phyloP scores from a whole-genome alignment of 2,888 invertebrate genomes.

The Campaea margaritaria region DNA sequence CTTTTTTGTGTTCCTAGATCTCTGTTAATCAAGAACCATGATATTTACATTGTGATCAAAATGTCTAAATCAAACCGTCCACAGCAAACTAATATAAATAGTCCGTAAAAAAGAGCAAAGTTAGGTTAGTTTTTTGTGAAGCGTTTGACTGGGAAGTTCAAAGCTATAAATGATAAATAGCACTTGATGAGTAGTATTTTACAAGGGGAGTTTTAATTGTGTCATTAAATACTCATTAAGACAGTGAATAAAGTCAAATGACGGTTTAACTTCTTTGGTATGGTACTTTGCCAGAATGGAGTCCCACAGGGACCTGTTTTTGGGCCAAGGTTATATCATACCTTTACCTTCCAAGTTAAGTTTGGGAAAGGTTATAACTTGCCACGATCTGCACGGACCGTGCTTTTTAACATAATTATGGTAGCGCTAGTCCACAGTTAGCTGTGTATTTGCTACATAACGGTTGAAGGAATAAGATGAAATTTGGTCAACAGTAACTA shows the following conservation, averaged over 20 bases:
- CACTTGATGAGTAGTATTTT: constrained; percentile 15
- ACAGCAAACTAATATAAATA: no score
- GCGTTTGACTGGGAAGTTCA: constrained; percentile 8
- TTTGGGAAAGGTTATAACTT: background rate
- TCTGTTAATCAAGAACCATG: no score
- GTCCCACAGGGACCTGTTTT: constrained; percentile 12
- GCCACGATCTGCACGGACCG: background rate
- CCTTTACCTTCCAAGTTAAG: no score
- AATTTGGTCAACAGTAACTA: no score
- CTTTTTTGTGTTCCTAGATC: no score
- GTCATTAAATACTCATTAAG: constrained; percentile 22
- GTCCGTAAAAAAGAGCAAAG: no score
- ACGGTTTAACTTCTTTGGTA: constrained; percentile 9
- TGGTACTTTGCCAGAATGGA: constrained; percentile 4
- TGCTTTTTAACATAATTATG: no score
- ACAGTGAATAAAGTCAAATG: constrained; percentile 11
- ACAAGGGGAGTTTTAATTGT: constrained; percentile 16
- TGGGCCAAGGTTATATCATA: constrained; percentile 8
- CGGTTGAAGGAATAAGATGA: no score
- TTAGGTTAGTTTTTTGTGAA: constrained; percentile 8
- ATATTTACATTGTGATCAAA: no score
- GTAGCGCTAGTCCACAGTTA: no score
- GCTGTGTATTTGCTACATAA: no score
- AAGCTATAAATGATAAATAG: constrained; percentile 11
- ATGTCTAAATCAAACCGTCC: no score